Evolutionary conservation across 2,113 vertebrate genomes (phyloP).

Genomic region (Gnathonemus longibarbis): DNA sequence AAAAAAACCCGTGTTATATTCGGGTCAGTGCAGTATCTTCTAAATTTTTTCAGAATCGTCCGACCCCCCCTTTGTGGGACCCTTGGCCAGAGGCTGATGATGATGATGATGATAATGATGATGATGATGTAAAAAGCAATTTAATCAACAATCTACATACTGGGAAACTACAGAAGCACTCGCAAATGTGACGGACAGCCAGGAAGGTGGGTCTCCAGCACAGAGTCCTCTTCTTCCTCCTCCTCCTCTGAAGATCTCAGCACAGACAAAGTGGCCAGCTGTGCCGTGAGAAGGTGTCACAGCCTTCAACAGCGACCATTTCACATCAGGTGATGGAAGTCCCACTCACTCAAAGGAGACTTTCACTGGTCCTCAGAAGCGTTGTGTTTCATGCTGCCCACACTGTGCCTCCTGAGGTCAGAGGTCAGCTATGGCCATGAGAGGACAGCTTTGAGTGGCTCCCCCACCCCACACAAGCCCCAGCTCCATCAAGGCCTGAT

Average conservation of each 20-base stretch:
- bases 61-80: not conserved
- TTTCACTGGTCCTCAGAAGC: constrained; percentile 28
- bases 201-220: not conserved
- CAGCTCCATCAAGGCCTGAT: not conserved
- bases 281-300: not conserved
- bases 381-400: constrained; percentile 47
- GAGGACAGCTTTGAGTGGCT: constrained; percentile 4
- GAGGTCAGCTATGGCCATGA: constrained; percentile 36
- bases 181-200: not conserved
- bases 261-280: not conserved
- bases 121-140: not conserved
- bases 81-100: not conserved
- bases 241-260: not conserved
- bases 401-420: constrained; percentile 61
- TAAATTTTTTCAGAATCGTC: not conserved
- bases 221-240: not conserved
- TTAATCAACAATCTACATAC: not conserved
- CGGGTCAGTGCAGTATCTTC: not conserved
- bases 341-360: not conserved
- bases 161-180: not conserved
- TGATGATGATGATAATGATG: not conserved
- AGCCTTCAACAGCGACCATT: not conserved
- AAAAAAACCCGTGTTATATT: too few relatives aligned
- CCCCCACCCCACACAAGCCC: not conserved
- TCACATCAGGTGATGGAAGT: not conserved